Conservation (phyloP, 2,888 invertebrate genomes). For the Philhelius pedissequus region DNA sequence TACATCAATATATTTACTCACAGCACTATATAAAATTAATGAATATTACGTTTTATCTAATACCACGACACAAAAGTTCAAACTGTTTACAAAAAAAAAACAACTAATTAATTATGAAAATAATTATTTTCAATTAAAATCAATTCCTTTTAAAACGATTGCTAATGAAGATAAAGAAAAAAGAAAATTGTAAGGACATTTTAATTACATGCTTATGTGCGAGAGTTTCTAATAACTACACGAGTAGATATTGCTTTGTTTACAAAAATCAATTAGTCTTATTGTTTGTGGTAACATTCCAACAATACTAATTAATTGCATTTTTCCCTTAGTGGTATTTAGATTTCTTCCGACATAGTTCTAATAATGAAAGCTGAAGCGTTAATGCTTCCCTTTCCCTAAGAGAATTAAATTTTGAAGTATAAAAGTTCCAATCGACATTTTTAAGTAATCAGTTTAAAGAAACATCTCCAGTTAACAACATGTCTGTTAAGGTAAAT, state of each 20-base stretch:
- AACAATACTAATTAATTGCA: not conserved
- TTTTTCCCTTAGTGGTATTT: slow-evolving; percentile 2
- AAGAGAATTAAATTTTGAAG: not conserved
- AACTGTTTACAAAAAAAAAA: too few relatives aligned
- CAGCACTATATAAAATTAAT: too few relatives aligned
- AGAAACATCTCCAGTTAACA: not conserved
- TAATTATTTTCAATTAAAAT: too few relatives aligned
- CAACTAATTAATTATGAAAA: too few relatives aligned
- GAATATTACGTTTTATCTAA: too few relatives aligned
- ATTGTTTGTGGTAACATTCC: not conserved
- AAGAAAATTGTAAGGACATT: too few relatives aligned
- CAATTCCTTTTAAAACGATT: too few relatives aligned
- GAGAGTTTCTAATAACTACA: not conserved
- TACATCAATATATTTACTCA: too few relatives aligned
- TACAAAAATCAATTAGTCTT: not conserved
- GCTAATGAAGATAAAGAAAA: too few relatives aligned
- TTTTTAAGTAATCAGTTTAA: not conserved
- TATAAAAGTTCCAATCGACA: slow-evolving; percentile 10
- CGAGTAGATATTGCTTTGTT: not conserved
- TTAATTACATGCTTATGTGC: not conserved
- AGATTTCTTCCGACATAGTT: not conserved
- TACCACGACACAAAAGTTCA: too few relatives aligned
- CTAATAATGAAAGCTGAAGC: not conserved
- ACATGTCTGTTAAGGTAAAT: slow-evolving; percentile 35
- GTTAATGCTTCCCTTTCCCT: not conserved